phyloP scores from a whole-genome alignment of 2,113 vertebrate species.

The Hystrix brachyura region DNA sequence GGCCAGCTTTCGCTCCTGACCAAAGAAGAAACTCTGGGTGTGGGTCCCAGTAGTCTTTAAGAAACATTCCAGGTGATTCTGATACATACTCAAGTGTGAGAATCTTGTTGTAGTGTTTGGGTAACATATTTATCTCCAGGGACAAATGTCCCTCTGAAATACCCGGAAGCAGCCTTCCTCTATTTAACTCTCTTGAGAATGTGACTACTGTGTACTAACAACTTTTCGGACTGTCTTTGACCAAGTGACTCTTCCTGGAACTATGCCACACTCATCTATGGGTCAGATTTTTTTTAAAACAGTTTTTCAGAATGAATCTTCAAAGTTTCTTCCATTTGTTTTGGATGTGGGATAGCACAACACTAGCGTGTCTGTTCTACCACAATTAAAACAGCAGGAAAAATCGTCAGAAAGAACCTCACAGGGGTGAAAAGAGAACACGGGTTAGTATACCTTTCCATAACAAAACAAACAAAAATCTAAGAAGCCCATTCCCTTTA shows the following conservation, averaged over 20 bases:
- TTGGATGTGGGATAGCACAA: background rate
- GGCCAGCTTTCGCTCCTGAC: background rate
- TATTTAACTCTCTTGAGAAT: background rate
- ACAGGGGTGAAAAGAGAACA: background rate
- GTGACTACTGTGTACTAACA: background rate
- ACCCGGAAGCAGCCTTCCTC: background rate
- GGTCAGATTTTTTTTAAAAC: background rate
- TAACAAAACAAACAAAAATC: background rate
- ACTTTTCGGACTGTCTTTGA: background rate
- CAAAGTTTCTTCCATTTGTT: constrained; percentile 3
- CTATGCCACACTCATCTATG: background rate
- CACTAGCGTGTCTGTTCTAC: background rate
- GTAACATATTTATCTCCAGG: background rate
- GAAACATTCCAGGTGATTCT: background rate
- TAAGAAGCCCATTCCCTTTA: background rate
- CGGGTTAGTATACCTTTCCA: background rate
- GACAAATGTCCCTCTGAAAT: background rate
- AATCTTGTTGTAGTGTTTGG: background rate
- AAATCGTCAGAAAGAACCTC: background rate
- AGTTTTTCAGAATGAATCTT: constrained; percentile 27
- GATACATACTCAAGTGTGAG: background rate
- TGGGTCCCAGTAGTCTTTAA: background rate
- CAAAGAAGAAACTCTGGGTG: background rate
- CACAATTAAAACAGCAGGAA: background rate
- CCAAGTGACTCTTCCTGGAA: background rate